These are phyloP conservation scores for Sebastolobus alascanus DNA, from an alignment of 2,797 vertebrate genomes.

Conservation along the genomic window DNA sequence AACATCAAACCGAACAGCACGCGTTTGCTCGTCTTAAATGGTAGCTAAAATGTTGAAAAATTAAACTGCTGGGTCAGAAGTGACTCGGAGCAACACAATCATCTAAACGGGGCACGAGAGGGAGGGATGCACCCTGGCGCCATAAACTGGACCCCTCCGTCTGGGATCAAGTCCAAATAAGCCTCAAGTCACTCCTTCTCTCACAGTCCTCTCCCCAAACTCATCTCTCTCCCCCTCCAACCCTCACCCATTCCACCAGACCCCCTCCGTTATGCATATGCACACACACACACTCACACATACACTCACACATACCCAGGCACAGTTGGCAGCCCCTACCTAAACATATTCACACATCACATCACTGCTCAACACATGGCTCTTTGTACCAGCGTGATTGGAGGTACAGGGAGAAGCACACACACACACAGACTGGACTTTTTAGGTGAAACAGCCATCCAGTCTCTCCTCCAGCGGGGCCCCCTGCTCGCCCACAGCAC, in stretches of 20 bases:
- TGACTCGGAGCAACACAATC: conserved; percentile 45
- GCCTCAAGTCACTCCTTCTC: conserved; percentile 67
- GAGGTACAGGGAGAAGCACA: conserved; percentile 56
- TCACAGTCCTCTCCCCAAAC: conserved; percentile 63
- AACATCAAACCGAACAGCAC: not conserved
- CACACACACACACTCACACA: conserved; percentile 16
- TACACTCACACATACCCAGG: conserved; percentile 55
- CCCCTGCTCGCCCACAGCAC: conserved; percentile 68
- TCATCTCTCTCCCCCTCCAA: conserved; percentile 53
- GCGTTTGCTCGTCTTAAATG: not conserved
- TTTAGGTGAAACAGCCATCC: conserved; percentile 71
- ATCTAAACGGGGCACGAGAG: conserved; percentile 50
- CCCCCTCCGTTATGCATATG: conserved; percentile 34
- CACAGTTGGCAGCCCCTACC: conserved; percentile 74
- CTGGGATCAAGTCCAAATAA: conserved; percentile 76
- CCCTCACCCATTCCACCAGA: conserved; percentile 20
- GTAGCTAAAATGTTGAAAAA: conserved; percentile 22
- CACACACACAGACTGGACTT: conserved; percentile 40
- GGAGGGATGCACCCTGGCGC: conserved; percentile 70
- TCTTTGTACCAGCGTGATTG: conserved; percentile 83
- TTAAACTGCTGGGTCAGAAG: conserved; percentile 39
- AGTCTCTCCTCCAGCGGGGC: conserved; percentile 69
- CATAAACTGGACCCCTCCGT: conserved; percentile 73
- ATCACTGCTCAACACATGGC: conserved; percentile 81
- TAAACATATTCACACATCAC: conserved; percentile 83